Percentiles rank a stretch among this genome's conserved stretches.
Conservation (phyloP, 2,113 vertebrate species). For the Ptyas mucosa region DNA sequence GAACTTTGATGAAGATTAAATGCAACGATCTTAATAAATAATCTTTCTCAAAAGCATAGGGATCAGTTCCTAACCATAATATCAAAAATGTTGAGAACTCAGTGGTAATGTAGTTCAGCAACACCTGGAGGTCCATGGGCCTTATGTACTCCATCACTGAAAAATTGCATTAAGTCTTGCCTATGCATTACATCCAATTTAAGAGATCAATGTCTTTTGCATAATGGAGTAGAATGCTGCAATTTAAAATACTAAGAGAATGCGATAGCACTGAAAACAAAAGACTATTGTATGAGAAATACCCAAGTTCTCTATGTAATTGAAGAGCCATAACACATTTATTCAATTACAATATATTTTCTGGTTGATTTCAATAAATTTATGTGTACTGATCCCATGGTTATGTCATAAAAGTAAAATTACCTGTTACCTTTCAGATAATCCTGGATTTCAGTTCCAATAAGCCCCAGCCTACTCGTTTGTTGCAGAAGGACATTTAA, state of each 20-base stretch:
- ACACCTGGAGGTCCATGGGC: background rate
- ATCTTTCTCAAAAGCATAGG: conserved; percentile 2
- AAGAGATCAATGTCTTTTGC: background rate
- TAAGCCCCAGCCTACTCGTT: background rate
- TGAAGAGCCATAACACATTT: background rate
- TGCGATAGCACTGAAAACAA: background rate
- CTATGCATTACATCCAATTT: background rate
- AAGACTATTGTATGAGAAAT: background rate
- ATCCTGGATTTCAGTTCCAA: background rate
- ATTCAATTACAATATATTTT: background rate
- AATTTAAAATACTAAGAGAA: background rate
- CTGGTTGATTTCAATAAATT: background rate
- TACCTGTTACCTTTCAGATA: background rate
- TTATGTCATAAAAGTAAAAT: background rate
- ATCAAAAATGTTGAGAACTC: background rate
- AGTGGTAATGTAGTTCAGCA: background rate
- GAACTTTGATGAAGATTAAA: background rate
- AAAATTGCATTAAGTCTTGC: background rate
- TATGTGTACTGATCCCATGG: background rate
- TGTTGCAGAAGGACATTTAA: background rate
- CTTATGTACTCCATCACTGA: background rate
- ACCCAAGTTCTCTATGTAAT: background rate
- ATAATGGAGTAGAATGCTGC: background rate
- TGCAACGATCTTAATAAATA: conserved; percentile 4
- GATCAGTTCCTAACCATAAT: background rate